Percentiles rank a stretch among this genome's conserved stretches.
These are phyloP conservation scores for Tipula lateralis DNA, from an alignment of 2,888 invertebrate species.

Conservation along the genomic window DNA sequence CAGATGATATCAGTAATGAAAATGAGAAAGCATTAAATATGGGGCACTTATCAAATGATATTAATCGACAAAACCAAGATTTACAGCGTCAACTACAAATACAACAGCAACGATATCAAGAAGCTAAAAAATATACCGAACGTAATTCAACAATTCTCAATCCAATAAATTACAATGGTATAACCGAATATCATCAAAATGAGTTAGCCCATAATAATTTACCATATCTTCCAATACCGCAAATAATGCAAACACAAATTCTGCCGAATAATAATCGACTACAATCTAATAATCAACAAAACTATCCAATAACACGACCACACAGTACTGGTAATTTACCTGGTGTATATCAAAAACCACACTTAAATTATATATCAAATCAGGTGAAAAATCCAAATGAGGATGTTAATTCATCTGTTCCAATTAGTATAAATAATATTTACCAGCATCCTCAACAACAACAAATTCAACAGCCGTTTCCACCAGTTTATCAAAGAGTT, in stretches of 20 bases:
- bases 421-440: constrained; percentile 33
- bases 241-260: background rate
- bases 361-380: background rate
- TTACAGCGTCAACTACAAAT: constrained; percentile 42
- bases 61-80: constrained; percentile 37
- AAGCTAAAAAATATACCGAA: constrained; percentile 7
- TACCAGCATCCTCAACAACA: constrained; percentile 32
- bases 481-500: constrained; percentile 57
- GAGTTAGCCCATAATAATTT: background rate
- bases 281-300: background rate
- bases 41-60: background rate
- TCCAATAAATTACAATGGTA: background rate
- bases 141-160: background rate
- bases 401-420: background rate
- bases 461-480: constrained; percentile 32
- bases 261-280: background rate
- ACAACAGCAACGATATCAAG: constrained; percentile 37
- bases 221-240: constrained; percentile 9
- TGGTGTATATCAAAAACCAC: constrained; percentile 5
- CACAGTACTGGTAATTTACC: background rate
- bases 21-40: background rate
- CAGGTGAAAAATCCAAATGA: background rate
- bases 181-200: background rate
- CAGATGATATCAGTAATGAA: background rate
- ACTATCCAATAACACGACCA: background rate